Evolutionary conservation across 2,113 vertebrate species (phyloP), one percentile per base, ranked within the genome.

Genomic region (Rhizomys pruinosus): DNA sequence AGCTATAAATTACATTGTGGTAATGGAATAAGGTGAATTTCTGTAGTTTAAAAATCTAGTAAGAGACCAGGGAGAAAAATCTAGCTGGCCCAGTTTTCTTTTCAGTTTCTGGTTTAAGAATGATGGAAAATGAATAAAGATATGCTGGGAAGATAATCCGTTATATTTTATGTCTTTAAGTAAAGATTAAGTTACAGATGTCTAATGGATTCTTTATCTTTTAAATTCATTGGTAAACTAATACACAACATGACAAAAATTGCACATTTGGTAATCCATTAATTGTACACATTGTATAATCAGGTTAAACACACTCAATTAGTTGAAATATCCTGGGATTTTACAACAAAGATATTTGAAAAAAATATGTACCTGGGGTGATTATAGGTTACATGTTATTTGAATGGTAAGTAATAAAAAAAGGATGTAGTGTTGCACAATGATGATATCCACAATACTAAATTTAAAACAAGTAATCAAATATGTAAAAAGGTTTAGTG

Each of bases 381-480:
- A 63, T 72, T 32, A 64, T 19, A 80, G 80, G 87, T 76, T 47
- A 91, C 2, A 61, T 72, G 25, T 11, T 79, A 86, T 61, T 93
- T 94, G 34, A 95, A 87, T 93, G 20, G 16, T 19, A 92, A 82
- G 39, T 2, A 91, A 87, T 74, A 37, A 64, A 23, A 1, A 61
- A 52, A 92, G 32, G 37, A 20, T 6, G 3, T 3, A 23, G 1
- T 68, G n/a, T 0, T 47, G 9, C 4, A 5, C 44, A 68, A 66
- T 71, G 27, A 89, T 16, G 0, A 39, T 66, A 93, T 64, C 64
- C 17, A 80, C 22, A 78, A 27, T 78, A 88, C 73, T 91, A 32
- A 92, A 37, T 76, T n/a, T 84, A 32, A 16, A 91, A 78, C 8
- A 86, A 94, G 66, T 92, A 7, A 29, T 1, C 32, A 72, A 74